A percentile compares a stretch with the other conserved stretches of the same genome.
phyloP scores from a whole-genome alignment of 2,888 invertebrate genomes.

The Troglohyphantes excavatus region DNA sequence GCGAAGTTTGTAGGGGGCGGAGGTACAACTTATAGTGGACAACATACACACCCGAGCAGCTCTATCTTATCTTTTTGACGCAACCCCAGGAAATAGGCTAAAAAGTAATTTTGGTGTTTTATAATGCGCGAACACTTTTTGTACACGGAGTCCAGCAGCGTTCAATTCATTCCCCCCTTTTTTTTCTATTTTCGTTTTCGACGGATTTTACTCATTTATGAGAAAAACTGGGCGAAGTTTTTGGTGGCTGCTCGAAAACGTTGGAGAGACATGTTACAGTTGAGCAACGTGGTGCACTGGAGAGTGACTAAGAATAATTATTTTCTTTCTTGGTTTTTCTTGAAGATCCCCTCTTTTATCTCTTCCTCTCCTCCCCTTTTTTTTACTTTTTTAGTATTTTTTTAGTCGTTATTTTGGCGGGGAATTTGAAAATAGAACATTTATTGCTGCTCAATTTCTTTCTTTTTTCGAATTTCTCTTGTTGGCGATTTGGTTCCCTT shows the following conservation, averaged over 20 bases:
- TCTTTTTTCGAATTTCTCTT: too few relatives aligned
- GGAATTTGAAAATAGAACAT: slow-evolving; percentile 14
- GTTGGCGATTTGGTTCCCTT: too few relatives aligned
- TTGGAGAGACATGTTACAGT: slow-evolving; percentile 57
- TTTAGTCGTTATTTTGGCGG: slow-evolving; percentile 50
- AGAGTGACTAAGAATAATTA: slow-evolving; percentile 61
- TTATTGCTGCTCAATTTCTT: too few relatives aligned
- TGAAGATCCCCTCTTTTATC: not conserved
- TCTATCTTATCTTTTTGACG: slow-evolving; percentile 72
- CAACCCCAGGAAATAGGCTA: slow-evolving; percentile 62
- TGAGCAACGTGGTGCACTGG: slow-evolving; percentile 46
- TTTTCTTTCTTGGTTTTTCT: slow-evolving; percentile 41
- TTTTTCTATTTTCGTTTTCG: slow-evolving; percentile 17
- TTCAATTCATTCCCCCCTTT: too few relatives aligned
- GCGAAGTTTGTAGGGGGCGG: not conserved
- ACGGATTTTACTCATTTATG: slow-evolving; percentile 53
- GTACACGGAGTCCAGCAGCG: not conserved
- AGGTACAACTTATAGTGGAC: slow-evolving; percentile 26
- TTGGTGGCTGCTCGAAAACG: slow-evolving; percentile 44
- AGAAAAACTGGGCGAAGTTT: slow-evolving; percentile 46
- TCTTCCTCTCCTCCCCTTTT: not conserved
- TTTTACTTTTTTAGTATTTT: slow-evolving; percentile 4
- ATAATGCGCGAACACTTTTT: slow-evolving; percentile 68
- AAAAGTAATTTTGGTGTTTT: slow-evolving; percentile 72
- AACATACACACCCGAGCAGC: slow-evolving; percentile 56